These are phyloP conservation scores for Spialia ferax DNA, from an alignment of 2,888 invertebrate species.

Conservation along the genomic window DNA sequence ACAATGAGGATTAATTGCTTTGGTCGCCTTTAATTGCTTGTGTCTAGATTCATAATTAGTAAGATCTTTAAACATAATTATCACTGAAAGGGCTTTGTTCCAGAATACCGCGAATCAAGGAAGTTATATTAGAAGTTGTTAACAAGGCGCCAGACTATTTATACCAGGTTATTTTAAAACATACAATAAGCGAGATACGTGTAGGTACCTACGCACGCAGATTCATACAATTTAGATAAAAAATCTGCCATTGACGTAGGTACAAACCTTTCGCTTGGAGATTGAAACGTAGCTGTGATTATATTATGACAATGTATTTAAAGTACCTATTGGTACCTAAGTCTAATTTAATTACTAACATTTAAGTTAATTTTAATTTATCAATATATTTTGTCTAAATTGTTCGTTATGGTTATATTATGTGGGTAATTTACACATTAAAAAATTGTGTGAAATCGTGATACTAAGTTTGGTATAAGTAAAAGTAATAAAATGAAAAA, in stretches of 20 bases:
- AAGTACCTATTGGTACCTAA: too few species aligned
- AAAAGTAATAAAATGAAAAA: too few species aligned
- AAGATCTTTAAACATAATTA: not conserved
- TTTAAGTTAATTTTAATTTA: too few species aligned
- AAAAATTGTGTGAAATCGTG: too few species aligned
- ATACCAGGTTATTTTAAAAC: not conserved
- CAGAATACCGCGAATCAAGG: conserved; percentile 1
- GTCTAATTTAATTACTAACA: too few species aligned
- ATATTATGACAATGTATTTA: too few species aligned
- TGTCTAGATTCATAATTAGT: not conserved
- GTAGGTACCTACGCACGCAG: not conserved
- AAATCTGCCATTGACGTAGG: not conserved
- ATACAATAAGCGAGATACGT: not conserved
- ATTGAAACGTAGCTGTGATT: too few species aligned
- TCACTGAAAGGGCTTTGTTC: not conserved
- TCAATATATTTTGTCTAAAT: too few species aligned
- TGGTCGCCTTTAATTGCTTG: not conserved
- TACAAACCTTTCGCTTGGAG: too few species aligned
- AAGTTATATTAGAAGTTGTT: not conserved
- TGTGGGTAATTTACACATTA: too few species aligned
- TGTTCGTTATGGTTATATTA: too few species aligned
- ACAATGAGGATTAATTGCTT: not conserved
- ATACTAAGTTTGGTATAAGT: too few species aligned
- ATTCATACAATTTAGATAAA: not conserved
- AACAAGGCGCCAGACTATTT: conserved; percentile 1